Evolutionary conservation across 1,140 invertebrate genomes (phyloP).

Genomic region (Achroia grisella): DNA sequence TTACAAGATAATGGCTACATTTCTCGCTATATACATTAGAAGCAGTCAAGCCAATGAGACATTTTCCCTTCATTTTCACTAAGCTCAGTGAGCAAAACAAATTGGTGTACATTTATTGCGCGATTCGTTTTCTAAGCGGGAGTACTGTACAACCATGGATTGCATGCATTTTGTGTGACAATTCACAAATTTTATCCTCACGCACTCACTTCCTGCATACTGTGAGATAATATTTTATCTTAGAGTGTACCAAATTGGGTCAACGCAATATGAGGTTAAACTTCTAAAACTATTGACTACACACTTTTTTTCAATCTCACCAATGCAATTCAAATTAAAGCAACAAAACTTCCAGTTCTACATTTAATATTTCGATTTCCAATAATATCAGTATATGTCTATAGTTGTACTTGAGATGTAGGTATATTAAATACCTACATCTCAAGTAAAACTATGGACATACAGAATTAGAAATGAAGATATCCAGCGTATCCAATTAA

Average conservation of each 20-base stretch:
- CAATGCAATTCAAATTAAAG: background rate
- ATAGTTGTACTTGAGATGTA: too few relatives aligned
- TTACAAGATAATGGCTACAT: too few relatives aligned
- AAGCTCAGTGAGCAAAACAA: slow-evolving; percentile 16
- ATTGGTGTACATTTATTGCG: slow-evolving; percentile 29
- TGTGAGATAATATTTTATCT: slow-evolving; percentile 39
- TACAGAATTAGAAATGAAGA: too few relatives aligned
- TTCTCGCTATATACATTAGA: too few relatives aligned
- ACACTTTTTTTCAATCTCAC: background rate
- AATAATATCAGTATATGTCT: too few relatives aligned
- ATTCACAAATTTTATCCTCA: slow-evolving; percentile 30
- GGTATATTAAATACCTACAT: too few relatives aligned
- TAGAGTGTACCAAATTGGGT: slow-evolving; percentile 47
- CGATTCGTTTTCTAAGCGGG: slow-evolving; percentile 26
- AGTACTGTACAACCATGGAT: slow-evolving; percentile 10
- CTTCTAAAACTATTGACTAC: slow-evolving; percentile 21
- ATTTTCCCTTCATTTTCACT: slow-evolving; percentile 7
- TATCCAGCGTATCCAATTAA: too few relatives aligned
- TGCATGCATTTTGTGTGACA: slow-evolving; percentile 1
- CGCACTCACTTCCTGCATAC: slow-evolving; percentile 33
- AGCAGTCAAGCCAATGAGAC: background rate
- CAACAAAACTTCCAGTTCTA: too few relatives aligned
- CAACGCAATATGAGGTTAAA: slow-evolving; percentile 28
- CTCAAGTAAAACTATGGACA: too few relatives aligned
- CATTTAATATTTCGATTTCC: too few relatives aligned